Conservation (phyloP, 92 coral and sea anemone genomes). For the Phymanthus crucifer region DNA sequence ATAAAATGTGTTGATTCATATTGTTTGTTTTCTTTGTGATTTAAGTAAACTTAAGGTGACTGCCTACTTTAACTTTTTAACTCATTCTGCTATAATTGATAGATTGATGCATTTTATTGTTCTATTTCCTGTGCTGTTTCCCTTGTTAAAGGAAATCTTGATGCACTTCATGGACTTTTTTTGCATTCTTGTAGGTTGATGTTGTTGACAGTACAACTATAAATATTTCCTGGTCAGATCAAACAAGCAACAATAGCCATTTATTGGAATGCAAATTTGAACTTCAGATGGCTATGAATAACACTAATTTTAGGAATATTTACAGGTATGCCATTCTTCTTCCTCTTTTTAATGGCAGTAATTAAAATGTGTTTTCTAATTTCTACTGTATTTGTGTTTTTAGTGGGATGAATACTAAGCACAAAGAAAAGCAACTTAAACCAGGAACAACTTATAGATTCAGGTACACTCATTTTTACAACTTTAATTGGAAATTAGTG, state of each 20-base stretch:
- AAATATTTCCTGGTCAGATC: slow-evolving; percentile 77
- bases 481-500: too few relatives aligned
- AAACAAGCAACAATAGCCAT: slow-evolving; percentile 83
- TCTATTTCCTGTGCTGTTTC: too few relatives aligned
- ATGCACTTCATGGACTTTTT: neutral
- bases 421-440: slow-evolving; percentile 54
- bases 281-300: slow-evolving; percentile 78
- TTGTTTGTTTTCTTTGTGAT: too few relatives aligned
- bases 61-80: too few relatives aligned
- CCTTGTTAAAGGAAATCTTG: too few relatives aligned
- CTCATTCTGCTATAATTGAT: too few relatives aligned
- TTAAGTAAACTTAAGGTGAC: too few relatives aligned
- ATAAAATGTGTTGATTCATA: too few relatives aligned
- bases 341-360: too few relatives aligned
- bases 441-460: slow-evolving; percentile 83
- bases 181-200: slow-evolving; percentile 44
- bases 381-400: neutral
- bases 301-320: slow-evolving; percentile 56
- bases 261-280: slow-evolving; percentile 82
- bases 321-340: slow-evolving; percentile 64
- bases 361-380: neutral
- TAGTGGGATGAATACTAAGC: slow-evolving; percentile 77
- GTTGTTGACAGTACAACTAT: slow-evolving; percentile 64
- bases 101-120: too few relatives aligned
- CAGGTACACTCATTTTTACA: slow-evolving; percentile 56